Percentiles rank a stretch among this genome's conserved stretches.
These are phyloP conservation scores for Serilophus lunatus DNA, from an alignment of 2,113 vertebrate species.

Conservation along the genomic window DNA sequence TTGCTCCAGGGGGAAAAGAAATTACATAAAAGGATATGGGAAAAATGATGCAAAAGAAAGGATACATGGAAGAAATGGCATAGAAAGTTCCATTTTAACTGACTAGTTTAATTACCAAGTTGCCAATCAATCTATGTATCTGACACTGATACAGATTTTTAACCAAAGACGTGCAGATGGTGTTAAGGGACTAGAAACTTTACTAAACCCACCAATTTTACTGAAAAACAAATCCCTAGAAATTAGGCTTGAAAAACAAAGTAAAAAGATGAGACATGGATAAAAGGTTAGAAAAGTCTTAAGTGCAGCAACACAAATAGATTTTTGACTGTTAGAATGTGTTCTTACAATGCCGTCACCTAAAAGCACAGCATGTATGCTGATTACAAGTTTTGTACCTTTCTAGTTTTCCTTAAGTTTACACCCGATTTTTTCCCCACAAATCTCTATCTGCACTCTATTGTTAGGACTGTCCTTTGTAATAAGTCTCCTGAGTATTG, in stretches of 20 bases:
- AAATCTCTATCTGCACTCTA: background rate
- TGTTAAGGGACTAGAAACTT: background rate
- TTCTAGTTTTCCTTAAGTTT: background rate
- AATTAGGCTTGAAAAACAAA: background rate
- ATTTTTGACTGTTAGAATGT: background rate
- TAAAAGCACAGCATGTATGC: background rate
- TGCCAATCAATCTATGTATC: background rate
- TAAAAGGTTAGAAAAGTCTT: background rate
- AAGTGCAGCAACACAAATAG: background rate
- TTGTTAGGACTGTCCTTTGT: background rate
- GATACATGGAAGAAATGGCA: background rate
- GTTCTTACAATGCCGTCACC: background rate
- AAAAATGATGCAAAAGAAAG: background rate
- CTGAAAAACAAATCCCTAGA: background rate
- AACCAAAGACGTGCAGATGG: background rate
- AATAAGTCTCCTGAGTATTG: background rate
- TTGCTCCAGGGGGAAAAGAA: background rate
- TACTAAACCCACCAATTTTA: background rate
- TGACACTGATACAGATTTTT: background rate
- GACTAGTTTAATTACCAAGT: background rate
- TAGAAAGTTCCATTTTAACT: background rate
- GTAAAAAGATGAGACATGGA: background rate
- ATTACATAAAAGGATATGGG: background rate
- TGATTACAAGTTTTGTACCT: background rate
- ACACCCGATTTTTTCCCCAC: background rate